Conservation (phyloP, 2,113 vertebrate genomes). For the Elgaria multicarinata region DNA sequence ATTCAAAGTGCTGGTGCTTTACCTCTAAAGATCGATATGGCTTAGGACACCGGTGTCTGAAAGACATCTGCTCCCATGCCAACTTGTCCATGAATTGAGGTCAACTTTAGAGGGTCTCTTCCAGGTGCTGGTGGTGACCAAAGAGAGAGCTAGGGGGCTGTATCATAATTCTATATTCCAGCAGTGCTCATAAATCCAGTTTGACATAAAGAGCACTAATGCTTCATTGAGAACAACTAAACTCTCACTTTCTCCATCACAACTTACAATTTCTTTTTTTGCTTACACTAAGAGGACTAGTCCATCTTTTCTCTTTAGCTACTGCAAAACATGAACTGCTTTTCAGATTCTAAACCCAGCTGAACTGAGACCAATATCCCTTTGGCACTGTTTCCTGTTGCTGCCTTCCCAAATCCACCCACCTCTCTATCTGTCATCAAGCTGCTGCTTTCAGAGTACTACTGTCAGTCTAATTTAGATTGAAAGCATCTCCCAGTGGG, state of each 20-base stretch:
- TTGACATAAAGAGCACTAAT: not conserved
- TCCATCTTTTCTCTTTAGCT: not conserved
- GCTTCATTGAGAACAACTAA: not conserved
- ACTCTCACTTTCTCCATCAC: not conserved
- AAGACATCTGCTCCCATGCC: not conserved
- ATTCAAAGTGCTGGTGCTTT: not conserved
- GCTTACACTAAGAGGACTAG: not conserved
- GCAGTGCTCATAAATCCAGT: not conserved
- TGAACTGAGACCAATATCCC: not conserved
- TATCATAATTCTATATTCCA: not conserved
- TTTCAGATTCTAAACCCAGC: slow-evolving; percentile 4
- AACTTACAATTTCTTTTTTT: not conserved
- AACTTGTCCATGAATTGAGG: not conserved
- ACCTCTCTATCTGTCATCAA: slow-evolving; percentile 20
- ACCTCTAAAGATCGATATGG: not conserved
- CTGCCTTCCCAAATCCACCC: not conserved
- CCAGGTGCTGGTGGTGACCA: not conserved
- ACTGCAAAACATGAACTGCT: not conserved
- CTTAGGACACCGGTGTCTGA: not conserved
- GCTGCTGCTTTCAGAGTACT: slow-evolving; percentile 9
- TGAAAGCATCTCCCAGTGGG: slow-evolving; percentile 21
- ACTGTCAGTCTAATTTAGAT: slow-evolving; percentile 32
- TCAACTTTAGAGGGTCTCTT: not conserved
- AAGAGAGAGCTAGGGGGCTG: not conserved
- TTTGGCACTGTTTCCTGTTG: not conserved